Conservation (phyloP, 2,888 invertebrate genomes). For the Argyresthia albistria region DNA sequence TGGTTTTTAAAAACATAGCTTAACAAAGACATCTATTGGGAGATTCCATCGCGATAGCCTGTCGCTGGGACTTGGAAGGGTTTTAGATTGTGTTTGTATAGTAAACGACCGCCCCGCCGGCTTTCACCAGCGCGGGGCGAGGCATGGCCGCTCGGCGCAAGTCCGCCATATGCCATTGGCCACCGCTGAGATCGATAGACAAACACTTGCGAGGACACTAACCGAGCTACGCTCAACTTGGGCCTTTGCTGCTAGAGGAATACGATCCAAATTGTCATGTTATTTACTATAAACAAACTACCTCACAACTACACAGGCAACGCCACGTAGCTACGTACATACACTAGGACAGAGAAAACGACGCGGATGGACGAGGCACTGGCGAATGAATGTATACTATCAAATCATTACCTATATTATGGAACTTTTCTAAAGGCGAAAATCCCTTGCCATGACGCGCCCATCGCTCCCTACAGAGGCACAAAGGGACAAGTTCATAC, state of each 20-base stretch:
- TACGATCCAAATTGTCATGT: constrained; percentile 48
- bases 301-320: constrained; percentile 55
- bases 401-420: constrained; percentile 38
- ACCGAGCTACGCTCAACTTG: constrained; percentile 57
- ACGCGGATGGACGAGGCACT: constrained; percentile 55
- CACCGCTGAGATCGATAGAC: constrained; percentile 75
- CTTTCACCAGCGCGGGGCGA: constrained; percentile 57
- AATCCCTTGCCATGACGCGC: constrained; percentile 58
- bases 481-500: constrained; percentile 64
- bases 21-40: too few relatives aligned
- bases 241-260: constrained; percentile 38
- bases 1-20: too few relatives aligned
- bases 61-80: too few relatives aligned
- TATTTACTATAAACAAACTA: constrained; percentile 74
- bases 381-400: constrained; percentile 53
- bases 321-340: constrained; percentile 50
- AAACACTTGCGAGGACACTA: constrained; percentile 55
- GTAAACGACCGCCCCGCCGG: constrained; percentile 32
- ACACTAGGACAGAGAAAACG: constrained; percentile 48
- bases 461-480: constrained; percentile 57
- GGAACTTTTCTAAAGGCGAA: constrained; percentile 67
- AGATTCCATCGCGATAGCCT: too few relatives aligned
- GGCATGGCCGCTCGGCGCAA: constrained; percentile 60
- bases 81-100: neutral
- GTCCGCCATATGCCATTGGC: constrained; percentile 75